phyloP scores from a whole-genome alignment of 2,797 vertebrate genomes.

The Allobates femoralis region DNA sequence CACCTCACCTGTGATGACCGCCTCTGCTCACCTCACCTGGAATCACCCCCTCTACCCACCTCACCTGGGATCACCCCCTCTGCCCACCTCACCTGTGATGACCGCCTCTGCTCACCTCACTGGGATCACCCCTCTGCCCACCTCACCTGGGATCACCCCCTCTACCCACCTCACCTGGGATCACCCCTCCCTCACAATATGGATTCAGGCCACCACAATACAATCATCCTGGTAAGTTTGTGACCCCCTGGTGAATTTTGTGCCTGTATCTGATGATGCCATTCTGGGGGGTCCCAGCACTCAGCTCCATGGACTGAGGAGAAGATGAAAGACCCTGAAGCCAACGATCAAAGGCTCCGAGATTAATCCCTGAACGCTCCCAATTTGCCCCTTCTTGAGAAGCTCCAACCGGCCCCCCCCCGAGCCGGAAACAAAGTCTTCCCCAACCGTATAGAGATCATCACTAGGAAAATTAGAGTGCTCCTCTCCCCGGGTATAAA shows the following conservation, averaged over 20 bases:
- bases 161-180: no score
- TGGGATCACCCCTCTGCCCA: no score
- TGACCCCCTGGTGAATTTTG: neutral
- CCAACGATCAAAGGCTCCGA: constrained; percentile 12
- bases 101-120: no score
- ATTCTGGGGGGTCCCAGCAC: neutral
- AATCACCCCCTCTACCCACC: neutral
- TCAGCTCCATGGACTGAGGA: neutral
- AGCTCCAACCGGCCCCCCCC: no score
- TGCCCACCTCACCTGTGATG: no score
- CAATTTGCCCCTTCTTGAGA: constrained; percentile 46
- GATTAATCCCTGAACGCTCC: constrained; percentile 47
- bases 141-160: no score
- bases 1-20: no score
- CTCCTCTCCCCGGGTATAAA: constrained; percentile 47
- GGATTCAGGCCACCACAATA: neutral
- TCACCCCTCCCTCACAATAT: no score
- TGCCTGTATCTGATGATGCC: no score
- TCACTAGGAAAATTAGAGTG: constrained; percentile 36
- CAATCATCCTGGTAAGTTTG: neutral
- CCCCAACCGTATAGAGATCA: constrained; percentile 46
- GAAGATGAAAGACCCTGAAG: neutral
- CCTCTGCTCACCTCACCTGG: neutral
- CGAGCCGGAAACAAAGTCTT: constrained; percentile 44
- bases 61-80: neutral